Evolutionary conservation across 2,797 vertebrate species (phyloP), one percentile per base, ranked within the genome.

Genomic region (Eleutherodactylus coqui): DNA sequence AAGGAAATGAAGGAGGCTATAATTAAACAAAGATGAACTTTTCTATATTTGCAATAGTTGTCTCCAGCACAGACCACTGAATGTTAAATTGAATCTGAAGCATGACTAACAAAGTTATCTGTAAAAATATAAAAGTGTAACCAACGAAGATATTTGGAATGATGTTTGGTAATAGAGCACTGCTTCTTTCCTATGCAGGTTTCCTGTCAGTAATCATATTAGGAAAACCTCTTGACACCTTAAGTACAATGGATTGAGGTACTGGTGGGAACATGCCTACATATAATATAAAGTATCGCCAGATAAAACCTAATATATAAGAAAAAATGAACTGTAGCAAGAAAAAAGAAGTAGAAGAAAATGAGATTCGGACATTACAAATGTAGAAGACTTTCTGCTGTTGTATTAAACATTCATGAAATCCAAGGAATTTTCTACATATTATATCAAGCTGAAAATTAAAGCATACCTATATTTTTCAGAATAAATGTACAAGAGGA

Each of bases 1-100:
- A 34, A 72, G 67, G 38, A 72, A 72, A 72, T 72, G 69, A 72
- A n/a, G 69, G 69, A 72, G 69, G 69, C 69, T 72, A n/a, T 72
- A 41, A 70, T 43, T 72, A 72, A 43, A 41, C 69, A 41, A n/a
- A 72, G 38, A 72, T 41, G 10, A 72, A 72, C 38, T 72, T 11
- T 43, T 41, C 62, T 34, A n/a, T 41, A 70, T 36, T 17, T 13
- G 4, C 13, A 72, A 72, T 41, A 72, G 36, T 43, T 6, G 36
- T 41, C 34, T 43, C 38, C 69, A 72, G 38, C 11, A 43, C 38
- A 72, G 21, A 43, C 36, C 24, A 24, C 36, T 43, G 19, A 14
- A n/a, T n/a, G 69, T 21, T 41, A n/a, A 43, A 72, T 72, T 41
- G 41, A 43, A 41, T 72, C 36, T 43, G 3, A 72, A 72, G 21